Percentiles rank a stretch among this genome's conserved stretches.
phyloP scores from a whole-genome alignment of 2,797 vertebrate species.

The Oreonectes daqikongensis region DNA sequence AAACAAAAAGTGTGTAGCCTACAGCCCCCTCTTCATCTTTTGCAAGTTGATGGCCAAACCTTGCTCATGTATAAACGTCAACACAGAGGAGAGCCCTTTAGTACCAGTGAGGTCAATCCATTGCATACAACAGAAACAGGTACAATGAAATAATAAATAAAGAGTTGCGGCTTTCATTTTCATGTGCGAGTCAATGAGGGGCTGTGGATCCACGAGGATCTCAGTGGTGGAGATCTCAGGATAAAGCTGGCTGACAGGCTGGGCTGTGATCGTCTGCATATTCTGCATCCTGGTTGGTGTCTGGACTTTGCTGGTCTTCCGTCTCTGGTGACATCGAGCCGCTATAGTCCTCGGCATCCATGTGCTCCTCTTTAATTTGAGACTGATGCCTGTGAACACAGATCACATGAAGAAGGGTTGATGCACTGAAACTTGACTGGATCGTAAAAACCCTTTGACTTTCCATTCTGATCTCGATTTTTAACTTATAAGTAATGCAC shows the following conservation, averaged over 20 bases:
- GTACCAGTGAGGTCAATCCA: slow-evolving; percentile 89
- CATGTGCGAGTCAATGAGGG: slow-evolving; percentile 80
- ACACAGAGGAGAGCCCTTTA: slow-evolving; percentile 63
- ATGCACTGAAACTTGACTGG: too few relatives aligned
- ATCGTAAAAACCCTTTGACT: too few relatives aligned
- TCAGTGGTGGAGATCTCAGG: too few relatives aligned
- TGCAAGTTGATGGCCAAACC: slow-evolving; percentile 28
- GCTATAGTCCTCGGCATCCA: slow-evolving; percentile 92
- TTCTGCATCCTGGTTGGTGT: slow-evolving; percentile 86
- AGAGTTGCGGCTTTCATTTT: slow-evolving; percentile 62
- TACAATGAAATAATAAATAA: slow-evolving; percentile 84
- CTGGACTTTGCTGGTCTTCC: slow-evolving; percentile 90
- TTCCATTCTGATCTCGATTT: too few relatives aligned
- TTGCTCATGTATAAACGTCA: slow-evolving; percentile 28
- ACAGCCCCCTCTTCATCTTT: slow-evolving; percentile 31
- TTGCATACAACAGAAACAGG: slow-evolving; percentile 71
- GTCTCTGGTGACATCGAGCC: slow-evolving; percentile 88
- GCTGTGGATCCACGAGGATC: slow-evolving; percentile 71
- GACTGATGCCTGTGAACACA: slow-evolving; percentile 72
- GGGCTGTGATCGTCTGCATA: slow-evolving; percentile 83
- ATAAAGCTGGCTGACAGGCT: slow-evolving; percentile 76
- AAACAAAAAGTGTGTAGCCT: slow-evolving; percentile 36
- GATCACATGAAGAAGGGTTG: too few relatives aligned
- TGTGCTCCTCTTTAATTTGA: slow-evolving; percentile 93
- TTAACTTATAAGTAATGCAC: neutral